Evolutionary conservation across 2,888 invertebrate species (phyloP), one percentile per base, ranked within the genome.

Genomic region (Steinernema hermaphroditum): DNA sequence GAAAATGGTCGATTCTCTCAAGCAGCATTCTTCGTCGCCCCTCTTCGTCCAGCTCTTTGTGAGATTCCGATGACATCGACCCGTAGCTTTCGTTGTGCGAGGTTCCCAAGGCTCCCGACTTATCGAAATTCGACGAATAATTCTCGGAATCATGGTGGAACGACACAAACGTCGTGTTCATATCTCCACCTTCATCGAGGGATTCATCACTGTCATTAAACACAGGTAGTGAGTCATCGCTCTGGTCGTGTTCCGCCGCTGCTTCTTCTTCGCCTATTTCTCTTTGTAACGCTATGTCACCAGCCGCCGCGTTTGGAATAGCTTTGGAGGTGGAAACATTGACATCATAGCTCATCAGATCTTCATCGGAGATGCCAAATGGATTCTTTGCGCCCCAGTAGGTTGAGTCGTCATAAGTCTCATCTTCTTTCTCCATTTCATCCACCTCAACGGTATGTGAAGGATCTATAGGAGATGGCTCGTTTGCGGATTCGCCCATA

Each of bases 81-180:
- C 54, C 54, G 27, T 22, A 54, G 54, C 54, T 54, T 2, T 54
- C 54, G 16, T 54, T 54, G 54, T 54, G 27, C 54, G 24, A 24
- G 2, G 27, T 24, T 24, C 24, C 54, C 14, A 54, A 16, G 8
- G 22, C 24, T 12, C 27, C 54, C 9, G 54, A 14, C 8, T 14
- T 54, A 6, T 22, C 54, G n/a, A 54, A 54, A 27, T 27, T 24
- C 2, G 19, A 8, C 2, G 54, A 54, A 37, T 12, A 12, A 16
- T 27, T 8, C 4, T 54, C 54, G 6, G 54, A 22, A 27, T 54
- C 54, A 22, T 54, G 27, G 16, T 24, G 22, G 27, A 54, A 54
- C 19, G 54, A 54, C 9, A 54, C 54, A 54, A 54, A 54, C 24
- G 54, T 54, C 19, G 54, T 54, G 54, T 54, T 54, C 54, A 54